phyloP scores from a whole-genome alignment of 2,888 invertebrate genomes.

The Saturnia pavonia region DNA sequence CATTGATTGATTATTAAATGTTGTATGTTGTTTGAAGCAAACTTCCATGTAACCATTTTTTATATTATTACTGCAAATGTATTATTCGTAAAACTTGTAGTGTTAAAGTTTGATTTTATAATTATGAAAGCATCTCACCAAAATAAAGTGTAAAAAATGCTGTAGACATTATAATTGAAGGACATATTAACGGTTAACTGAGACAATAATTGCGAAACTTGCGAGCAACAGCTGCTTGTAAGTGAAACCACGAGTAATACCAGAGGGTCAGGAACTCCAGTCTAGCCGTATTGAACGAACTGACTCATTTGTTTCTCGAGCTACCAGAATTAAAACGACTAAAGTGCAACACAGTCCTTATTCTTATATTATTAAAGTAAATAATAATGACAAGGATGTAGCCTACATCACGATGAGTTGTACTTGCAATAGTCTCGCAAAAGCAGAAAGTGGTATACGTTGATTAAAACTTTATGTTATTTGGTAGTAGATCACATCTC shows the following conservation, averaged over 20 bases:
- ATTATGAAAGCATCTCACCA: not conserved
- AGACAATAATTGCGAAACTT: constrained; percentile 20
- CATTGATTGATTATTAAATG: not conserved
- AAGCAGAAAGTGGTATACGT: constrained; percentile 43
- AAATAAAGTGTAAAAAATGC: not conserved
- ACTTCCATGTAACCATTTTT: no score
- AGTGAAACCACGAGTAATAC: constrained; percentile 47
- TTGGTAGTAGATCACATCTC: constrained; percentile 27
- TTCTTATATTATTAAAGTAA: constrained; percentile 19
- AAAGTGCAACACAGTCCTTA: constrained; percentile 31
- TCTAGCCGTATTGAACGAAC: constrained; percentile 67
- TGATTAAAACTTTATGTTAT: constrained; percentile 8
- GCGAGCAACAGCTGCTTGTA: constrained; percentile 42
- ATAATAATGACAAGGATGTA: constrained; percentile 21
- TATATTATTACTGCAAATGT: no score
- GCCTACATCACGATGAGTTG: constrained; percentile 43
- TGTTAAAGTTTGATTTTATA: not conserved
- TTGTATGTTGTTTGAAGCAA: not conserved
- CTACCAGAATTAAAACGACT: constrained; percentile 27
- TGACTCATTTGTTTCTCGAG: constrained; percentile 49
- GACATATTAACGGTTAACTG: not conserved
- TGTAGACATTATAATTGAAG: not conserved
- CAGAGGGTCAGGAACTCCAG: constrained; percentile 64
- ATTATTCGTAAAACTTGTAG: no score
- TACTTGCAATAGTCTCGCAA: constrained; percentile 43